Conservation (phyloP, 2,113 vertebrate species). For the Phoxinus phoxinus region DNA sequence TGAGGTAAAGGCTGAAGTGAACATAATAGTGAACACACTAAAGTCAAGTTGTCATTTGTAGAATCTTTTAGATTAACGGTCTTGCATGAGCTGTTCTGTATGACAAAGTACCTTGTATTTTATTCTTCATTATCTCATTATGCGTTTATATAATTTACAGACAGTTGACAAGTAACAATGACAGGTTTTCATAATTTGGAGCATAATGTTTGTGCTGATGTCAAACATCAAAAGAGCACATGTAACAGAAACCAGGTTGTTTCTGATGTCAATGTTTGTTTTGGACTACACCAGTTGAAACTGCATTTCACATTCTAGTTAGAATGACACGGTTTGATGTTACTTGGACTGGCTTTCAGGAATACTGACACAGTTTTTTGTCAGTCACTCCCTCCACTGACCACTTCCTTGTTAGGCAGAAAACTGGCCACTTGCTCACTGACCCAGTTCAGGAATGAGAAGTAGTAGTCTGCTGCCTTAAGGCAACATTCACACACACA, state of each 20-base stretch:
- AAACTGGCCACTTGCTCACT: constrained; percentile 35
- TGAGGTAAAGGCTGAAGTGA: constrained; percentile 47
- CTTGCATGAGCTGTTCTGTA: background rate
- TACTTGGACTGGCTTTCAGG: background rate
- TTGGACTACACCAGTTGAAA: background rate
- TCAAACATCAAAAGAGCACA: background rate
- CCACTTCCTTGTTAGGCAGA: constrained; percentile 41
- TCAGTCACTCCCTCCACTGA: constrained; percentile 28
- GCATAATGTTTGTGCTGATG: background rate
- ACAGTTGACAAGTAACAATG: background rate
- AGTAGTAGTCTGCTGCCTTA: constrained; percentile 39
- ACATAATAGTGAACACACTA: background rate
- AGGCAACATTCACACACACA: constrained; percentile 20
- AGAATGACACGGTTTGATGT: background rate
- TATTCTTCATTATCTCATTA: background rate
- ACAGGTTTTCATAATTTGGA: background rate
- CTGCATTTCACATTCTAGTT: background rate
- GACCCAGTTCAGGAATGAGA: constrained; percentile 56
- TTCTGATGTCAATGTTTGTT: background rate
- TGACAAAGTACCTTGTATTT: background rate
- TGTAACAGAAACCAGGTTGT: constrained; percentile 12
- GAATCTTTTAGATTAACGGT: background rate
- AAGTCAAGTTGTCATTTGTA: background rate
- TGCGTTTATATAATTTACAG: background rate
- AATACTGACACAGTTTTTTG: constrained; percentile 3